phyloP scores from a whole-genome alignment of 2,113 vertebrate genomes.

The Deroptyus accipitrinus region DNA sequence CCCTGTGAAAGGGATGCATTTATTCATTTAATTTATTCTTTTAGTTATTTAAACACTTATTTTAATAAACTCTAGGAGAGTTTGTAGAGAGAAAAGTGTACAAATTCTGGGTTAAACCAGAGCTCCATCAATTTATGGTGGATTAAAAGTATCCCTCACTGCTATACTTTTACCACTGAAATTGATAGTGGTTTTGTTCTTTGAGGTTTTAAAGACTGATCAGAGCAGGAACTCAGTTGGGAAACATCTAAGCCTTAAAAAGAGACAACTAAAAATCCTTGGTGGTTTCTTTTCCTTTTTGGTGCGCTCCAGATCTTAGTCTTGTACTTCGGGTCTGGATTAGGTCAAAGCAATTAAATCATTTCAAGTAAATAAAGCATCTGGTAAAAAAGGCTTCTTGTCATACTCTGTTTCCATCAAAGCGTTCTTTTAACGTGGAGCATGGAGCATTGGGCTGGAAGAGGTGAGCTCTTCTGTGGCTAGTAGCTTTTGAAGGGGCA shows the following conservation, averaged over 20 bases:
- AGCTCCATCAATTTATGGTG: neutral
- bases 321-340: neutral
- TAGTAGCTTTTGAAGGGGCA: neutral
- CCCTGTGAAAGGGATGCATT: neutral
- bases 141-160: neutral
- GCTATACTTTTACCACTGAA: neutral
- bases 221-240: neutral
- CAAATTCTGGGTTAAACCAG: neutral
- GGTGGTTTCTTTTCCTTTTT: neutral
- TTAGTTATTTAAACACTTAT: neutral
- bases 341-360: constrained; percentile 44
- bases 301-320: neutral
- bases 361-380: constrained; percentile 44
- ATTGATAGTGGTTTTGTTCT: neutral
- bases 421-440: neutral
- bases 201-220: neutral
- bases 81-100: neutral
- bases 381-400: constrained; percentile 21
- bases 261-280: neutral
- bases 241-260: neutral
- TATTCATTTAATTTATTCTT: neutral
- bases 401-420: constrained; percentile 39
- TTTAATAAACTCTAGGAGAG: neutral
- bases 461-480: neutral
- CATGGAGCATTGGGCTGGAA: constrained; percentile 19